Percentiles rank a stretch among this genome's conserved stretches.
Conservation (phyloP, 2,888 invertebrate genomes). For the Eupithecia pulchellata region DNA sequence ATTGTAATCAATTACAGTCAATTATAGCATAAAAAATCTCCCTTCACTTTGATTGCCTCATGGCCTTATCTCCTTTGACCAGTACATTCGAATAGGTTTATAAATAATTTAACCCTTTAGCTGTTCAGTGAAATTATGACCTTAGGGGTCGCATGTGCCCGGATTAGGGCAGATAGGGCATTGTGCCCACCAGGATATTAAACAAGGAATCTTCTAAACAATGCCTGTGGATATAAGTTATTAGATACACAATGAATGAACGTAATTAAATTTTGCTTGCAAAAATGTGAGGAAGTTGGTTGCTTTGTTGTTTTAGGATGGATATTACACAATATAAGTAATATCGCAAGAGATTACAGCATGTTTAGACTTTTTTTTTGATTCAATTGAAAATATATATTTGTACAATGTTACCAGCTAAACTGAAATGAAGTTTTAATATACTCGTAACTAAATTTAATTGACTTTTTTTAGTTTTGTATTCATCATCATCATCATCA, state of each 20-base stretch:
- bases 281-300: conserved; percentile 28
- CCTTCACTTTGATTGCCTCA: conserved; percentile 26
- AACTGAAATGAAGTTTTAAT: neutral
- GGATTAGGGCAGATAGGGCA: conserved; percentile 44
- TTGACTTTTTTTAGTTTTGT: too few relatives aligned
- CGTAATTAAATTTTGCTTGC: conserved; percentile 57
- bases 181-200: conserved; percentile 51
- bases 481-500: too few relatives aligned
- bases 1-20: conserved; percentile 34
- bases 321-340: neutral
- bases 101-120: conserved; percentile 78
- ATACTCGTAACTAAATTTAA: too few relatives aligned
- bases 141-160: conserved; percentile 59
- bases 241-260: conserved; percentile 51
- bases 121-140: conserved; percentile 71
- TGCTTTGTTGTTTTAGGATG: conserved; percentile 26
- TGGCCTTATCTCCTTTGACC: conserved; percentile 67
- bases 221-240: conserved; percentile 56
- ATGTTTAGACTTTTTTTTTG: neutral
- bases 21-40: conserved; percentile 31
- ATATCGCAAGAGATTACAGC: neutral
- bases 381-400: neutral
- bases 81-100: conserved; percentile 81
- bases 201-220: conserved; percentile 69
- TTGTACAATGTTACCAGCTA: neutral